Evolutionary conservation across 2,888 invertebrate genomes (phyloP).

Genomic region (Megalurothrips usitatus): DNA sequence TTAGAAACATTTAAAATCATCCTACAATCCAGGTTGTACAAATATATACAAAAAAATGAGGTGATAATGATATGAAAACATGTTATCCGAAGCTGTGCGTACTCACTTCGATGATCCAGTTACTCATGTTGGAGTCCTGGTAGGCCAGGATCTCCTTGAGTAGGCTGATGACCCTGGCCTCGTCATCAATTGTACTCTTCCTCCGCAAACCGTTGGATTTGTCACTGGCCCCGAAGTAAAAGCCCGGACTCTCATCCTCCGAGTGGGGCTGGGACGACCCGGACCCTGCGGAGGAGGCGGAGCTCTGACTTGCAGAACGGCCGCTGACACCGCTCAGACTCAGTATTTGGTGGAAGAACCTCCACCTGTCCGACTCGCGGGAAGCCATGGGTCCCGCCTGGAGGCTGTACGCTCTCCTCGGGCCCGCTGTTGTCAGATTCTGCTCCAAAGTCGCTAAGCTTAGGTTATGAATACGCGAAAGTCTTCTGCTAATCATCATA

Average conservation of each 20-base stretch:
- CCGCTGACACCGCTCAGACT: neutral
- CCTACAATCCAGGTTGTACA: too few relatives aligned
- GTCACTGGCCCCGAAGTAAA: neutral
- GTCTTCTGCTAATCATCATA: constrained; percentile 26
- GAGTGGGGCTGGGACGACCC: neutral
- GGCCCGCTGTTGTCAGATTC: neutral
- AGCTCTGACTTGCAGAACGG: neutral
- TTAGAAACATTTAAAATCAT: too few relatives aligned
- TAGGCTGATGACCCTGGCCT: constrained; percentile 37
- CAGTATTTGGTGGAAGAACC: neutral
- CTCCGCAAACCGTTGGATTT: neutral
- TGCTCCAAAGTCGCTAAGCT: neutral
- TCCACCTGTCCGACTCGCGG: neutral
- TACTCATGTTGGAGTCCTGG: constrained; percentile 39
- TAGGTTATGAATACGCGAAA: neutral
- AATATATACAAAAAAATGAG: too few relatives aligned
- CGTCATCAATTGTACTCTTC: constrained; percentile 40
- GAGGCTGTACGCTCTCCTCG: neutral
- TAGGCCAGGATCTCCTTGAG: constrained; percentile 39
- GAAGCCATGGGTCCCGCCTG: neutral
- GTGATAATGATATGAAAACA: too few relatives aligned
- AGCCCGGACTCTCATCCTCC: neutral
- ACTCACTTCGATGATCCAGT: constrained; percentile 41
- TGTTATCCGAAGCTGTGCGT: too few relatives aligned
- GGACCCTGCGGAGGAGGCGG: neutral